Evolutionary conservation across 2,797 vertebrate genomes (phyloP), one percentile per base, ranked within the genome.

Genomic region (Myoxocephalus aenaeus): DNA sequence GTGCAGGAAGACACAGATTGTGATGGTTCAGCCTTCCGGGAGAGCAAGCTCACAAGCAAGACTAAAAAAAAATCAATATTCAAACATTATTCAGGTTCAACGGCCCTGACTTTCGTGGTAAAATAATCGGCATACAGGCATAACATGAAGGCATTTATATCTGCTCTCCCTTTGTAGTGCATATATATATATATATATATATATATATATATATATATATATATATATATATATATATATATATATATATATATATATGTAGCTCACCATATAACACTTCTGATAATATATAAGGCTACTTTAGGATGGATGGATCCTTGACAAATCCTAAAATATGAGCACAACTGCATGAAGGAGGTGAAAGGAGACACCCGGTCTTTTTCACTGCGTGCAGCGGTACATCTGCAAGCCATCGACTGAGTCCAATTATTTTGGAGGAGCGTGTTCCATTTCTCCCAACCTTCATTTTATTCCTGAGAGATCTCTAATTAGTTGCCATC

Each of bases 351-450:
- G 29, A 68, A 64, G 42, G 12, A 65, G 27, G 48, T 65, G 44
- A 0, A 58, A 63, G 62, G 20, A 5, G 18, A 79, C 57, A 3
- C 27, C 56, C 13, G 5, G 8, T 56, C 3, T 40, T 20, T 40
- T 73, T 69, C 70, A 65, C 51, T 27, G 57, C 9, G 17, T 63
- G 77, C 75, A 50, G 73, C 54, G 25, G 42, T 79, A 27, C 65
- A 80, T 80, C 79, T 82, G 72, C 57, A 71, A 58, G 65, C 67
- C 46, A 72, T 82, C 79, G n/a, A 53, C 53, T 38, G 62, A 1
- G 59, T 67, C 80, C 89, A 89, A 89, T 89, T 91, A 91, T 87
- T 88, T 83, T 42, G 46, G 54, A 80, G 51, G 77, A 79, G 83
- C 81, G 75, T 75, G 54, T 82, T 82, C 70, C 77, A 66, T 86